These are phyloP conservation scores for Heliothis subflexa DNA, from an alignment of 1,140 invertebrate species.

Conservation along the genomic window DNA sequence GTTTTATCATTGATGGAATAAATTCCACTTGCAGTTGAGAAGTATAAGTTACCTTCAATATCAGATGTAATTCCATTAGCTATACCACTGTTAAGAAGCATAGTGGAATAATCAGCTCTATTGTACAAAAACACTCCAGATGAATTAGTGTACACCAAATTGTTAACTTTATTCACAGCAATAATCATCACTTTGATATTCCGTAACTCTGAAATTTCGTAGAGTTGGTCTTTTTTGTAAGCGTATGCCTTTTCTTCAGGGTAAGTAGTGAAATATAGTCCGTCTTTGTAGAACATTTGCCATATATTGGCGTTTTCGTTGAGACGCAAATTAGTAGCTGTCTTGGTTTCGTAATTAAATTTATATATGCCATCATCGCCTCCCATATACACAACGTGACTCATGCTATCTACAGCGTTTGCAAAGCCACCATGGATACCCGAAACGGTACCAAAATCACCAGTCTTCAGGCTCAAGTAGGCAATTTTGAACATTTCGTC, in stretches of 20 bases:
- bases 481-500: constrained; percentile 59
- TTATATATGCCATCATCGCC: constrained; percentile 66
- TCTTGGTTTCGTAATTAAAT: constrained; percentile 62
- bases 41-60: constrained; percentile 63
- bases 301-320: constrained; percentile 61
- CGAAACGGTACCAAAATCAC: constrained; percentile 56
- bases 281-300: constrained; percentile 73
- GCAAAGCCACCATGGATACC: constrained; percentile 69
- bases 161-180: constrained; percentile 59
- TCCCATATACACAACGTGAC: constrained; percentile 64
- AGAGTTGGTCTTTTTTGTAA: constrained; percentile 52
- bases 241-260: constrained; percentile 63
- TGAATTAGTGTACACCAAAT: constrained; percentile 66
- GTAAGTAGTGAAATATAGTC: constrained; percentile 67
- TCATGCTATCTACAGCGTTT: constrained; percentile 60
- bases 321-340: constrained; percentile 52
- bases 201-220: constrained; percentile 58
- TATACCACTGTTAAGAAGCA: constrained; percentile 57
- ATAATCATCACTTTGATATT: constrained; percentile 62
- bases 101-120: constrained; percentile 43
- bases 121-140: constrained; percentile 60
- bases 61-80: constrained; percentile 66
- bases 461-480: constrained; percentile 66
- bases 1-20: constrained; percentile 57
- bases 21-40: constrained; percentile 65